Conservation (phyloP, 2,797 vertebrate genomes). For the Centropyge bicolor region DNA sequence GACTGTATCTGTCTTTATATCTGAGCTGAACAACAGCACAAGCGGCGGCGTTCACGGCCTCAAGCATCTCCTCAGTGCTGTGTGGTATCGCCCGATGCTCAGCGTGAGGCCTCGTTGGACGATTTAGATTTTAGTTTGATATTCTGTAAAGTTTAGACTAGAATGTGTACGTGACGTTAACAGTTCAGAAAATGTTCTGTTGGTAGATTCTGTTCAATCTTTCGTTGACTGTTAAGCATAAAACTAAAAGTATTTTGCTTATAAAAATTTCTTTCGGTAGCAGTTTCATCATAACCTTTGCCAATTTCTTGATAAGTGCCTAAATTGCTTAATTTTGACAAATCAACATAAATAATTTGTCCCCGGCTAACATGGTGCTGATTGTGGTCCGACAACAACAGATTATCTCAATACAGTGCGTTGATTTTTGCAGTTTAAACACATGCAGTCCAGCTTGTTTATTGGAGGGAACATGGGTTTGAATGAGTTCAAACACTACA, state of each 20-base stretch:
- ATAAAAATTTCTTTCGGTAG: constrained; percentile 54
- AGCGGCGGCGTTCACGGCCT: constrained; percentile 38
- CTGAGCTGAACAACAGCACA: constrained; percentile 66
- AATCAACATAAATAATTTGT: constrained; percentile 57
- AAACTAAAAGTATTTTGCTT: constrained; percentile 61
- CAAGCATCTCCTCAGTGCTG: constrained; percentile 52
- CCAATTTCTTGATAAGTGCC: constrained; percentile 82
- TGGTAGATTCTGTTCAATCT: constrained; percentile 51
- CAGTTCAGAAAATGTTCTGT: constrained; percentile 21
- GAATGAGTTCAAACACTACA: constrained; percentile 33
- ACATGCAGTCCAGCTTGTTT: constrained; percentile 13
- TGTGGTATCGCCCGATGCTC: constrained; percentile 47
- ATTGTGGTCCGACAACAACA: constrained; percentile 54
- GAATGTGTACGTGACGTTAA: constrained; percentile 54
- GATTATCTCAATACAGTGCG: constrained; percentile 28
- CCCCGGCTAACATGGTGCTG: constrained; percentile 72
- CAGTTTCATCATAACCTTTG: constrained; percentile 62
- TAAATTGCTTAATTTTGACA: constrained; percentile 80
- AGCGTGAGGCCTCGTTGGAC: constrained; percentile 45
- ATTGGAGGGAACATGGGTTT: constrained; percentile 32
- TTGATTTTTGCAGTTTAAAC: constrained; percentile 32
- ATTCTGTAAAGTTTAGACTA: constrained; percentile 46
- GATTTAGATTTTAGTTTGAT: constrained; percentile 55
- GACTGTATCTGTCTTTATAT: constrained; percentile 32
- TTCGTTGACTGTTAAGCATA: constrained; percentile 51